phyloP scores from a whole-genome alignment of 2,113 vertebrate genomes.

The Sebastes schlegelii region DNA sequence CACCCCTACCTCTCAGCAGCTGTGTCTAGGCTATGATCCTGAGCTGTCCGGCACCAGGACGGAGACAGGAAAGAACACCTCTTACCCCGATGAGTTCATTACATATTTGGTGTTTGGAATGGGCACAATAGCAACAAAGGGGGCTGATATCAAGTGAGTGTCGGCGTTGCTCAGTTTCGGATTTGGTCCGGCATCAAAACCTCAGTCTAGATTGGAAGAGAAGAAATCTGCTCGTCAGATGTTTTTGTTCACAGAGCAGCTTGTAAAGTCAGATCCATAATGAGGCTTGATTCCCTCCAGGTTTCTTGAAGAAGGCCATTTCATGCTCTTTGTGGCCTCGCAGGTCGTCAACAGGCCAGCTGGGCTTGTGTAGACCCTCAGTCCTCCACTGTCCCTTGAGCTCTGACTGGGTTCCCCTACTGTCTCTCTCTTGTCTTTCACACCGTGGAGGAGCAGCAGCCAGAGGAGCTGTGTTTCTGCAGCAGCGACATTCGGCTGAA shows the following conservation, averaged over 20 bases:
- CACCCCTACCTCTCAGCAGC: conserved; percentile 82
- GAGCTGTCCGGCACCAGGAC: conserved; percentile 72
- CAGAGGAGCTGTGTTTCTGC: conserved; percentile 93
- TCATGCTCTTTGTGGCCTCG: conserved; percentile 53
- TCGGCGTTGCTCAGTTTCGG: conserved; percentile 54
- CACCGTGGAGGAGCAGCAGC: conserved; percentile 87
- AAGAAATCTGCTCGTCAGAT: conserved; percentile 48
- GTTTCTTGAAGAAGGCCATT: conserved; percentile 53
- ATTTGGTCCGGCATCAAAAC: conserved; percentile 70
- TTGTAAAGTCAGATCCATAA: conserved; percentile 64
- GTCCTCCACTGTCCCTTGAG: conserved; percentile 53
- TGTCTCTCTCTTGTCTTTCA: conserved; percentile 44
- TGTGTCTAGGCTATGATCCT: conserved; percentile 76
- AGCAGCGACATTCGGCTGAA: conserved; percentile 98
- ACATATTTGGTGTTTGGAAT: conserved; percentile 77
- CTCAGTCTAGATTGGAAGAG: conserved; percentile 36
- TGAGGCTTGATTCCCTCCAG: conserved; percentile 57
- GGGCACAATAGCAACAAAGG: conserved; percentile 62
- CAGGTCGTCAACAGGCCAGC: conserved; percentile 53
- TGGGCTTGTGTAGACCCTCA: conserved; percentile 32
- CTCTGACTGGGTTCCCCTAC: conserved; percentile 38
- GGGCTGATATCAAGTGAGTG: conserved; percentile 58
- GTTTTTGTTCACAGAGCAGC: conserved; percentile 52
- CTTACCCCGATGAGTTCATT: conserved; percentile 67
- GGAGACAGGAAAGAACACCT: conserved; percentile 73